These are phyloP conservation scores for Bubalus kerabau DNA, from an alignment of 2,113 vertebrate species.

Conservation along the genomic window DNA sequence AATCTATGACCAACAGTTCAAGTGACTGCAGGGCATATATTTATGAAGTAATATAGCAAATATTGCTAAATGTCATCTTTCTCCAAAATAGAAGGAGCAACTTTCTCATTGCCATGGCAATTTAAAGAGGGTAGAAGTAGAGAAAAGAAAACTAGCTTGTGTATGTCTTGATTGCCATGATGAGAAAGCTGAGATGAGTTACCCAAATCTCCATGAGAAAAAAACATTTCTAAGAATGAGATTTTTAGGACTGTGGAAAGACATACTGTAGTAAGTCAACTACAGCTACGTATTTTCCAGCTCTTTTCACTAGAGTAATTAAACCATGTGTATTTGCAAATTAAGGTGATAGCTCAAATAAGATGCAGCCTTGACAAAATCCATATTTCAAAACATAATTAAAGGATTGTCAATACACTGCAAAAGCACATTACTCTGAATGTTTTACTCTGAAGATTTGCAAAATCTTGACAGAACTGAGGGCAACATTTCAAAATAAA, in stretches of 20 bases:
- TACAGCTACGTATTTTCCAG: neutral
- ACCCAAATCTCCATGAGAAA: neutral
- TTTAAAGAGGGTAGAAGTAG: neutral
- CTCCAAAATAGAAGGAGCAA: neutral
- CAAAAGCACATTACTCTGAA: neutral
- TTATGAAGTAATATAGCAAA: conserved; percentile 63
- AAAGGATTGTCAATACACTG: neutral
- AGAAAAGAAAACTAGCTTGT: neutral
- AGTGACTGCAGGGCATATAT: conserved; percentile 20
- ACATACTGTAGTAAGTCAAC: neutral
- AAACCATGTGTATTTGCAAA: conserved; percentile 1
- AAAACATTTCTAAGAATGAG: neutral
- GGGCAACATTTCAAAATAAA: conserved; percentile 3
- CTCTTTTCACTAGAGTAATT: neutral
- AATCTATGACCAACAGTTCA: conserved; percentile 46
- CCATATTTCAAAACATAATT: conserved; percentile 5
- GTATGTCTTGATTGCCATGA: neutral
- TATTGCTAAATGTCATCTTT: conserved; percentile 30
- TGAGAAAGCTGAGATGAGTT: neutral
- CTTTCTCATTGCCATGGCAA: neutral
- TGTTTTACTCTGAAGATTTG: neutral
- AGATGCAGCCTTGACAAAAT: neutral
- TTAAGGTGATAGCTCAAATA: neutral
- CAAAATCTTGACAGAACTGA: neutral
- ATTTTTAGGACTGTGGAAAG: neutral